Conservation (phyloP, 2,797 vertebrate species). For the Lepilemur ruficaudatus region DNA sequence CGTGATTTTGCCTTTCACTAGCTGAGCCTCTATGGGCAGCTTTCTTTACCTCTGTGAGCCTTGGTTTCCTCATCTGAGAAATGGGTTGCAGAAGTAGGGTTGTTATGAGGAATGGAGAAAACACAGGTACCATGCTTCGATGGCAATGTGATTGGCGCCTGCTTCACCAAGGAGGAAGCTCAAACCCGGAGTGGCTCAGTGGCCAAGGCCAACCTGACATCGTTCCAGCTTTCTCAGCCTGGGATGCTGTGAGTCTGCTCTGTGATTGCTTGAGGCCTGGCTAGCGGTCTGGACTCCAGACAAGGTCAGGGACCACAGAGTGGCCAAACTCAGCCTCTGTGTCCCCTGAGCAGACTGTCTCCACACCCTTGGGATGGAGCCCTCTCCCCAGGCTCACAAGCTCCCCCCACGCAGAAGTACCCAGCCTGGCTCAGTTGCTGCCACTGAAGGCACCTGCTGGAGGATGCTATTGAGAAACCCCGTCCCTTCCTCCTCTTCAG, state of each 20-base stretch:
- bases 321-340: not conserved
- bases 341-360: not conserved
- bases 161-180: not conserved
- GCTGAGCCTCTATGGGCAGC: not conserved
- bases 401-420: conserved; percentile 59
- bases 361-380: not conserved
- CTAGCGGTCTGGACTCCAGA: not conserved
- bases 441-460: rapidly evolving
- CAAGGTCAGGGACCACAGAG: not conserved
- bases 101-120: rapidly evolving
- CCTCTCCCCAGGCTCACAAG: conserved; percentile 23
- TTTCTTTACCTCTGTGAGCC: not conserved
- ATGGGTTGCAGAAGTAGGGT: not conserved
- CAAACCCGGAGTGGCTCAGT: not conserved
- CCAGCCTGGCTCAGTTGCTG: not conserved
- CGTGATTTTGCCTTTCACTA: not conserved
- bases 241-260: not conserved
- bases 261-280: not conserved
- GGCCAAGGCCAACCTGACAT: not conserved
- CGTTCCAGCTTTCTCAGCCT: not conserved
- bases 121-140: not conserved
- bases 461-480: not conserved
- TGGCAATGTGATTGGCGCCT: rapidly evolving
- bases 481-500: not conserved
- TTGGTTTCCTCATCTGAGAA: not conserved